Evolutionary conservation across 1,140 invertebrate genomes (phyloP), one percentile per base, ranked within the genome.

Genomic region (Galendromus occidentalis): DNA sequence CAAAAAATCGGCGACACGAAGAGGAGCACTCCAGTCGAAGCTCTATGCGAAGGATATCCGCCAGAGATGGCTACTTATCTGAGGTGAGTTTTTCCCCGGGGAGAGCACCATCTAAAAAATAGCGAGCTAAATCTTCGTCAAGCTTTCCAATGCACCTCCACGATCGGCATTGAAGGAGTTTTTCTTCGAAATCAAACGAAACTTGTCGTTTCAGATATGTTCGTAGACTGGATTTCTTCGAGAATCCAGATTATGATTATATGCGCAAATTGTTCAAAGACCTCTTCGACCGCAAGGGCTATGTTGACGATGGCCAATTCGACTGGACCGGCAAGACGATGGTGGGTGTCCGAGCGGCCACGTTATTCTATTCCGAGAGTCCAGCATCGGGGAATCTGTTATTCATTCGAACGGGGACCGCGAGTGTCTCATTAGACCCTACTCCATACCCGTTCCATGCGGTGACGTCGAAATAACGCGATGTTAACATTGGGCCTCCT

Each of bases 1-100:
- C 92, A 98, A 81, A 98, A 98, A 82, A 99, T 99, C 75, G 94
- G 95, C 70, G 95, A 99, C 78, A 98, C 93, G 68, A 99, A 99
- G 78, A 82, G 93, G 73, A 88, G 91, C 67, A 99, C 95, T 69
- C 89, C 93, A 59, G 94, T 98, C 71, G 95, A 98, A 81, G 76
- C 88, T 69, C 81, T 99, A 41, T 98, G 95, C 80, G 92, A 98
- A 78, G 91, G 91, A 69, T 94, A 96, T 80, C 95, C 95, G 67
- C 82, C 82, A 83, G 72, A 71, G 67, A 44, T 66, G 44, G 30
- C 51, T 14, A 39, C 44, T 45, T 4, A 59, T 29, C 42, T 66
- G 29, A 39, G 30, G 64, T 45, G 28, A 41, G 33, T 68, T n/a
- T 44, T 64, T 9, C 30, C 42, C 51, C 30, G 59, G 64, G 68